A percentile compares a stretch with the other conserved stretches of the same genome.
These are phyloP conservation scores for Sebastes vulpes DNA, from an alignment of 2,797 vertebrate species.

Conservation along the genomic window DNA sequence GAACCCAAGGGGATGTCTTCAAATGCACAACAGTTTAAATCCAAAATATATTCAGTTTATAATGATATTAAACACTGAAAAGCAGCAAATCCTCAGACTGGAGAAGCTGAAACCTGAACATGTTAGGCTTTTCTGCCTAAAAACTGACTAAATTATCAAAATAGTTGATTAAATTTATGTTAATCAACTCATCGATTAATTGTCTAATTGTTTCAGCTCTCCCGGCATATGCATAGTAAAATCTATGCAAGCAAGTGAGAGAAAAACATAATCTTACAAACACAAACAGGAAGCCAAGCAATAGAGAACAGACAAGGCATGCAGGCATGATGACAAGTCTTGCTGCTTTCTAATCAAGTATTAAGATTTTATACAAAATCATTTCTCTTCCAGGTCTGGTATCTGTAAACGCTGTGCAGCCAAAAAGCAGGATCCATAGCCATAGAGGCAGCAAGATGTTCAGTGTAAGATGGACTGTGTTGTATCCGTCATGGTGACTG, in stretches of 20 bases:
- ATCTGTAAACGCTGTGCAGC: neutral
- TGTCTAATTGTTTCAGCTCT: neutral
- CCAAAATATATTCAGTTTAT: neutral
- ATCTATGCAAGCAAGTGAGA: neutral
- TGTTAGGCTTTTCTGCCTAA: neutral
- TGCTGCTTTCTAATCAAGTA: neutral
- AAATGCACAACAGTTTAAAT: neutral
- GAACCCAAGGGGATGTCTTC: neutral
- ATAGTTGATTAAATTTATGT: neutral
- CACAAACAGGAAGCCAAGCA: neutral
- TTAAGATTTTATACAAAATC: neutral
- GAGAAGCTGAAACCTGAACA: neutral
- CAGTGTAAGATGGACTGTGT: slow-evolving; percentile 14
- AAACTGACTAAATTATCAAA: neutral
- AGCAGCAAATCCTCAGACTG: neutral
- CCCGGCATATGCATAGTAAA: neutral
- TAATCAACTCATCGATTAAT: neutral
- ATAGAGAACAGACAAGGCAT: neutral
- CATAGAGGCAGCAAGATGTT: neutral
- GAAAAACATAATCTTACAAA: neutral
- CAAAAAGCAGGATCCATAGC: neutral
- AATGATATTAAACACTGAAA: neutral
- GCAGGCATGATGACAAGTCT: neutral
- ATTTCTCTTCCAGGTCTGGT: neutral
- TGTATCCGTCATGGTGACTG: slow-evolving; percentile 19